phyloP scores from a whole-genome alignment of 2,797 vertebrate species.

The Coluber constrictor region DNA sequence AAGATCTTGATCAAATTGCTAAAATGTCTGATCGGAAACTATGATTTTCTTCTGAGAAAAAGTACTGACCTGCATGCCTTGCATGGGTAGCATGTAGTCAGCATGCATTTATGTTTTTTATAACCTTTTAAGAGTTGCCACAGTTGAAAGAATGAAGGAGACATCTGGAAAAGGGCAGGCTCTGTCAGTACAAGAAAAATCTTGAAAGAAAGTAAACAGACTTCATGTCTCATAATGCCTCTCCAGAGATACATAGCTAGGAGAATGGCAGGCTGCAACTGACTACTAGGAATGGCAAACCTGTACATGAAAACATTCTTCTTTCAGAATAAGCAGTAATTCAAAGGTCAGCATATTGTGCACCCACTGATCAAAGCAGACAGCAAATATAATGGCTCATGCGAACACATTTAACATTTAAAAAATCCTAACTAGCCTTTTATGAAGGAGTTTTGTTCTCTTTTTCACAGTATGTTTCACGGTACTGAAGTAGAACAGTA shows the following conservation, averaged over 20 bases:
- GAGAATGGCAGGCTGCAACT: constrained; percentile 47
- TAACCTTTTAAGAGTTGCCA: constrained; percentile 62
- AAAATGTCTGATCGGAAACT: constrained; percentile 57
- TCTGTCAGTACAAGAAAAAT: constrained; percentile 46
- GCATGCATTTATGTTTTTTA: constrained; percentile 64
- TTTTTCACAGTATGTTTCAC: not conserved
- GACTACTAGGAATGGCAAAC: constrained; percentile 39
- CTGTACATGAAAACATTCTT: constrained; percentile 21
- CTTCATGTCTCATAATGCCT: constrained; percentile 38
- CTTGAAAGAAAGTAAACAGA: constrained; percentile 58
- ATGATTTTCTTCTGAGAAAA: constrained; percentile 53
- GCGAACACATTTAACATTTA: constrained; percentile 12
- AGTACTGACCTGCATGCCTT: constrained; percentile 58
- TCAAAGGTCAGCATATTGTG: constrained; percentile 32
- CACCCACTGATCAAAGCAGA: not conserved
- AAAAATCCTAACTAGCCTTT: not conserved
- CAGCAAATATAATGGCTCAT: constrained; percentile 16
- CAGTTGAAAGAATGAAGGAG: constrained; percentile 59
- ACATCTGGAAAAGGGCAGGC: constrained; percentile 60
- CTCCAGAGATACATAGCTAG: constrained; percentile 41
- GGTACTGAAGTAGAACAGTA: not conserved
- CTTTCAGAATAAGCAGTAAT: constrained; percentile 6
- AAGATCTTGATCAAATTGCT: constrained; percentile 66
- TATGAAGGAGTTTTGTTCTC: not conserved
- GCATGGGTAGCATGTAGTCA: constrained; percentile 41